Evolutionary conservation across 1,140 invertebrate genomes (phyloP).

Genomic region (Zaprionus tsacasi): DNA sequence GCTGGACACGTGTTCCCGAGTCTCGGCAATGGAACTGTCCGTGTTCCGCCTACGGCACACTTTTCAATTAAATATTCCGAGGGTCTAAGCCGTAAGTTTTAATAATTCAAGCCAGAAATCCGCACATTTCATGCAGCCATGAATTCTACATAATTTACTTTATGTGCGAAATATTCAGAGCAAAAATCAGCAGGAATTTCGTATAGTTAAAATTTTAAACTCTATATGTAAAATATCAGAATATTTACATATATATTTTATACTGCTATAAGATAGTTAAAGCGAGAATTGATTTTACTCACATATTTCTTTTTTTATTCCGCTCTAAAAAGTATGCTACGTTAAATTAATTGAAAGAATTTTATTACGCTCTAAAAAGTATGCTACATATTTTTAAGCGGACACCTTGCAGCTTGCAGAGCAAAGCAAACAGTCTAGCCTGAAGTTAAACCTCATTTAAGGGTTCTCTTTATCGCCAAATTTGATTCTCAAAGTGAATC

Average conservation of each 20-base stretch:
- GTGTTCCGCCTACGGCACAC: constrained; percentile 1
- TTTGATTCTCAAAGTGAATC: neutral
- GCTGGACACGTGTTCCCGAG: constrained; percentile 34
- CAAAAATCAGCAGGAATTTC: constrained; percentile 20
- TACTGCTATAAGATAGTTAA: too few species aligned
- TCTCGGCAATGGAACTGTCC: neutral
- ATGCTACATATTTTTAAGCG: neutral
- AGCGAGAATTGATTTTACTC: too few species aligned
- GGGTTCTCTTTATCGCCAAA: neutral
- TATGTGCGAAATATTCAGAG: constrained; percentile 46
- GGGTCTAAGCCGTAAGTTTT: constrained; percentile 44
- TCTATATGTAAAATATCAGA: neutral
- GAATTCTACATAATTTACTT: constrained; percentile 62
- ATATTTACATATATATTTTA: too few species aligned
- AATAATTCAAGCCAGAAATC: constrained; percentile 67
- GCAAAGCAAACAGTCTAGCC: neutral
- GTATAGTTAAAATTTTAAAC: constrained; percentile 17
- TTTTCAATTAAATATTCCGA: constrained; percentile 72
- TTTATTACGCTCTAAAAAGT: neutral
- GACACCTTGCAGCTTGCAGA: neutral
- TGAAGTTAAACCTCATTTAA: neutral
- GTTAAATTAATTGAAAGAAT: too few species aligned
- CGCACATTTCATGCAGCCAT: constrained; percentile 61
- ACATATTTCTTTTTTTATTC: too few species aligned
- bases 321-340: too few species aligned